Conservation (phyloP, 1,140 invertebrate genomes). For the Mesaphorura yosii region DNA sequence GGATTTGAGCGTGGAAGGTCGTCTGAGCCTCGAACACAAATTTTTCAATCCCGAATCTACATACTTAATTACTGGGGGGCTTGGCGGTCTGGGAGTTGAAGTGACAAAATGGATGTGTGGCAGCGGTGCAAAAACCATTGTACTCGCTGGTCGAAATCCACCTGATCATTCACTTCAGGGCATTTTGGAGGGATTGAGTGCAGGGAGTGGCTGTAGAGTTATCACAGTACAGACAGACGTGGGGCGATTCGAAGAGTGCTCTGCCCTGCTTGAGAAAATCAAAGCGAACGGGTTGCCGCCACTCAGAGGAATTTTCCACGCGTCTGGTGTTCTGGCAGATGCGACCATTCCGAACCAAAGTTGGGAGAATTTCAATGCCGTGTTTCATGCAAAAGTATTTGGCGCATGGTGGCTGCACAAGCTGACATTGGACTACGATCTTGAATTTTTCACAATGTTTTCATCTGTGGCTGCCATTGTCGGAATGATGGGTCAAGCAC, state of each 20-base stretch:
- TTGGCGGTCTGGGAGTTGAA: conserved; percentile 19
- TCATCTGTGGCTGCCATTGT: conserved; percentile 2
- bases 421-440: conserved; percentile 5
- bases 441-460: conserved; percentile 18
- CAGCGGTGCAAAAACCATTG: conserved; percentile 15
- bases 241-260: conserved; percentile 8
- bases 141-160: conserved; percentile 11
- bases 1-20: background rate
- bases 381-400: conserved; percentile 15
- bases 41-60: conserved; percentile 12
- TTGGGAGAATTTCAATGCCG: conserved; percentile 13
- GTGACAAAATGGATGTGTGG: conserved; percentile 15
- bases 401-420: conserved; percentile 19
- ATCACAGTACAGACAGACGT: conserved; percentile 13
- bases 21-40: background rate
- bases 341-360: conserved; percentile 10
- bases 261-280: conserved; percentile 6
- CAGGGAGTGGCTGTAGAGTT: conserved; percentile 7
- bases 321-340: conserved; percentile 12
- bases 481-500: conserved; percentile 9
- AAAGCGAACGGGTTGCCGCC: conserved; percentile 5
- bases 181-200: conserved; percentile 3
- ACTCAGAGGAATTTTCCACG: conserved; percentile 17
- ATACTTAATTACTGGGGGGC: conserved; percentile 22
- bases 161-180: background rate